Percentiles rank a stretch among this genome's conserved stretches.
These are phyloP conservation scores for Bombylius discolor DNA, from an alignment of 2,888 invertebrate genomes.

Conservation along the genomic window DNA sequence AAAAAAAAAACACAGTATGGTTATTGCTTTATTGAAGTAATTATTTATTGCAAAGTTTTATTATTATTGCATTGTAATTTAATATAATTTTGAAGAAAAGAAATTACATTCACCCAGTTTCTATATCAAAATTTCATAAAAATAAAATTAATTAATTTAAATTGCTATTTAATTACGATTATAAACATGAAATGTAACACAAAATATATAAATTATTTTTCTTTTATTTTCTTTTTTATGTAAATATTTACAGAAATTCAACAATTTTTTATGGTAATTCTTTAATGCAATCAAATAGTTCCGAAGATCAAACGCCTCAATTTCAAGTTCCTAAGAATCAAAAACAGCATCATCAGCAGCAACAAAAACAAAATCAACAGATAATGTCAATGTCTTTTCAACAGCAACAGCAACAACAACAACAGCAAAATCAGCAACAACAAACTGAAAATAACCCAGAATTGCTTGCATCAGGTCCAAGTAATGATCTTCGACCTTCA, in stretches of 20 bases:
- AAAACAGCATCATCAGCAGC: not conserved
- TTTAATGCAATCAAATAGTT: not conserved
- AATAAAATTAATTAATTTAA: too few species aligned
- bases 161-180: too few species aligned
- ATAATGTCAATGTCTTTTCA: slow-evolving; percentile 5
- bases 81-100: too few species aligned
- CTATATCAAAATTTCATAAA: too few species aligned
- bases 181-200: too few species aligned
- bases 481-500: not conserved
- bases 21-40: too few species aligned
- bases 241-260: not conserved
- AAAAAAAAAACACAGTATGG: too few species aligned
- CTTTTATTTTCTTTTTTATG: not conserved
- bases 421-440: not conserved
- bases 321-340: not conserved
- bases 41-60: too few species aligned
- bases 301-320: not conserved
- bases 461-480: slow-evolving; percentile 17
- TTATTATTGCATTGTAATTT: too few species aligned
- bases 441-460: slow-evolving; percentile 12
- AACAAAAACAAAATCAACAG: not conserved
- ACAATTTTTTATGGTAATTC: not conserved
- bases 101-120: too few species aligned
- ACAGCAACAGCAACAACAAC: not conserved
- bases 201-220: too few species aligned